phyloP scores from a whole-genome alignment of 2,113 vertebrate species.

The Malurus cyaneus region DNA sequence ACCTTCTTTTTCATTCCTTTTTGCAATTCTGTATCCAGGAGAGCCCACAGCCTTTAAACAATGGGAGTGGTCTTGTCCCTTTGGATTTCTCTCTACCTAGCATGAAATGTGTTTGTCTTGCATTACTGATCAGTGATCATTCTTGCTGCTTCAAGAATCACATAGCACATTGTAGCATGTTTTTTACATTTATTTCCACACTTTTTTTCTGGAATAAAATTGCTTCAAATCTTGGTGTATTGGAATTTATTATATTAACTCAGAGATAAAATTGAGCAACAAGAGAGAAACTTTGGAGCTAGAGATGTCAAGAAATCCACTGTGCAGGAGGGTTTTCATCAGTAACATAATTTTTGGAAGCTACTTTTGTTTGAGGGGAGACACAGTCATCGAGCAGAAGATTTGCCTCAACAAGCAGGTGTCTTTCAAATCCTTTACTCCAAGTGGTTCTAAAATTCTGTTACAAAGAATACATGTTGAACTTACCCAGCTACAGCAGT shows the following conservation, averaged over 20 bases:
- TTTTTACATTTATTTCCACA: background rate
- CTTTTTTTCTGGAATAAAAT: background rate
- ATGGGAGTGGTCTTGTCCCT: fast-evolving
- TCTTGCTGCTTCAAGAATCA: background rate
- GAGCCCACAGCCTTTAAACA: background rate
- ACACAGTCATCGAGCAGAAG: background rate
- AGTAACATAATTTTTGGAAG: background rate
- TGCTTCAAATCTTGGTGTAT: background rate
- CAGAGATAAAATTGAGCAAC: fast-evolving
- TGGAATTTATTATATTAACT: background rate
- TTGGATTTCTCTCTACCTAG: background rate
- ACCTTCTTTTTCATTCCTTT: background rate
- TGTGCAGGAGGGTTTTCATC: background rate
- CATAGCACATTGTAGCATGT: background rate
- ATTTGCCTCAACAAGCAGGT: background rate
- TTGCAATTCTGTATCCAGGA: background rate
- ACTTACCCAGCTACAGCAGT: background rate
- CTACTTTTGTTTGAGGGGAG: background rate
- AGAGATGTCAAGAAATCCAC: background rate
- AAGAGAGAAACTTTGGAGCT: background rate
- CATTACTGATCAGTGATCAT: background rate
- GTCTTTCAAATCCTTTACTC: background rate
- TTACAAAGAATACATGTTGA: background rate
- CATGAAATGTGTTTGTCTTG: background rate
- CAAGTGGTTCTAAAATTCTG: background rate